Evolutionary conservation across 2,797 vertebrate genomes (phyloP).

Genomic region (Enteromius afrohamiltoni): DNA sequence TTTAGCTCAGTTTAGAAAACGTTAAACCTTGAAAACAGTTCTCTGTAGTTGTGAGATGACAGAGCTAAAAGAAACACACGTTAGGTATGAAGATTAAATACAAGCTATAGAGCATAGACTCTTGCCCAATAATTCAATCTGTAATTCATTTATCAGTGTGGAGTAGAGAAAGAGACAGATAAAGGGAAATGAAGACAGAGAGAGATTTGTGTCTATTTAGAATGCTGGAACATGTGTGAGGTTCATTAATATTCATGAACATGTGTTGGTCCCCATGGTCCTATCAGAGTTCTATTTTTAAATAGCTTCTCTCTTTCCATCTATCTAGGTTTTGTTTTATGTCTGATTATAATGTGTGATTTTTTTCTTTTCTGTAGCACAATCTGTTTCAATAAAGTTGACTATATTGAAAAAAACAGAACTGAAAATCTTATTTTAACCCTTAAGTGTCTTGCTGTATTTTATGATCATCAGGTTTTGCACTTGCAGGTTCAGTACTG

Average conservation of each 20-base stretch:
- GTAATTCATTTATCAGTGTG: constrained; percentile 4
- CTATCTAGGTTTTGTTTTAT: constrained; percentile 19
- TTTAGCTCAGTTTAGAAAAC: neutral
- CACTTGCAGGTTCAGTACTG: neutral
- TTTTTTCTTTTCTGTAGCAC: neutral
- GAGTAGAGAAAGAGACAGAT: neutral
- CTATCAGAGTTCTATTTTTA: constrained; percentile 52
- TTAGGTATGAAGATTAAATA: constrained; percentile 1
- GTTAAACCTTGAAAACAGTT: neutral
- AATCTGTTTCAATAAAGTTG: neutral
- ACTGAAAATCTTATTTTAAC: neutral
- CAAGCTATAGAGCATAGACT: neutral
- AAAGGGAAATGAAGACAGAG: constrained; percentile 9
- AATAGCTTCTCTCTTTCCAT: neutral
- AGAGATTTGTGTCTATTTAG: constrained; percentile 10
- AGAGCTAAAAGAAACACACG: neutral
- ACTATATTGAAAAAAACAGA: neutral
- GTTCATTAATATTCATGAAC: constrained; percentile 42
- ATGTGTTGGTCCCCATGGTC: constrained; percentile 31
- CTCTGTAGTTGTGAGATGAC: neutral
- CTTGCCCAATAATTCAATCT: neutral
- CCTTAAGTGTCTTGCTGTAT: neutral
- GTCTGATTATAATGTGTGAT: constrained; percentile 14
- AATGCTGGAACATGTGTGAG: constrained; percentile 38
- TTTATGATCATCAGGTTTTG: neutral